Base-by-base conservation (phyloP, 2,113 vertebrate genomes). In the Triplophysa siluroides region DNA sequence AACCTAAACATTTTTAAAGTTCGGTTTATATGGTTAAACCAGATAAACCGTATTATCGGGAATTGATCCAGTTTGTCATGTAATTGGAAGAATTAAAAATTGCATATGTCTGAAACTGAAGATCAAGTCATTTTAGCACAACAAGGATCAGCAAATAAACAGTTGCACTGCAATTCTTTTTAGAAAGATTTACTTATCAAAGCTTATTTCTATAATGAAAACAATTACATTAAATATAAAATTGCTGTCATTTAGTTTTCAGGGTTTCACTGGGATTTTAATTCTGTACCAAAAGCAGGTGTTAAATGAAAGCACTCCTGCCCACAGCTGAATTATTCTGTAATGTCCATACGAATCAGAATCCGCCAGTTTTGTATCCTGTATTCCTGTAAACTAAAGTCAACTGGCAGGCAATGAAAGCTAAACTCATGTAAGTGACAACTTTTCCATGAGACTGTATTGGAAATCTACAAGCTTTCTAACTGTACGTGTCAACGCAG, bases 261-360 rank as follows among this genome's bases (percentile, higher is more conserved):
- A 19, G 23, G 45, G 54, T 4, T 29, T 84, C 84, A 69, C 73
- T 80, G 82, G 14, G 16, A 18, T 16, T 6, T 7, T 19, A 18
- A 18, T 86, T 33, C 61, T 81, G 70, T 80, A 82, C 75, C 70
- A 78, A 54, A n/a, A 73, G 38, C 79, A 86, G 82, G 77, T 65
- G 50, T 86, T 80, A 77, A 82, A 33, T 61, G 47, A 72, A 83
- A 82, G 76, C 64, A 18, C 79, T 82, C 8, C 18, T 76, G 79
- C 29, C 58, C 82, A 62, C 78, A 8, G 68, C 18, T 16, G 77
- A 73, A 86, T 90, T 85, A 78, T 81, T 84, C 52, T 83, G 77
- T 85, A 80, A 82, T 61, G 38, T 41, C 82, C 33, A 81, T 58
- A 85, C 86, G 83, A 82, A 84, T 81, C 84, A 50, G 43, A 26